phyloP scores from a whole-genome alignment of 2,113 vertebrate genomes.

The Tachysurus fulvidraco region DNA sequence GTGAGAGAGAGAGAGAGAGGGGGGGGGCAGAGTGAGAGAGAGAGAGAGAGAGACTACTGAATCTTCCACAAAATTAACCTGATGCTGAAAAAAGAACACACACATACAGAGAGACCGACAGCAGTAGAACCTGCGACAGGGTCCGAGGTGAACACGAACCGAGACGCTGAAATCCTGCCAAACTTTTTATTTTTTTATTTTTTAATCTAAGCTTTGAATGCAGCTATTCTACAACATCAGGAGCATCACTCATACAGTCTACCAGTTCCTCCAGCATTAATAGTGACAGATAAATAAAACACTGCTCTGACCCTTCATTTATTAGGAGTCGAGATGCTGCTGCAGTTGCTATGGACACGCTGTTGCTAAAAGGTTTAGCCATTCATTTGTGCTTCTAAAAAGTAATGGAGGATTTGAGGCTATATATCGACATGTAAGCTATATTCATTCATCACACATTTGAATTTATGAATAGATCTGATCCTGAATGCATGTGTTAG shows the following conservation, averaged over 20 bases:
- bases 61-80: neutral
- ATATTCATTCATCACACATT: slow-evolving; percentile 24
- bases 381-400: slow-evolving; percentile 42
- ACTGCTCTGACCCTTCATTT: slow-evolving; percentile 41
- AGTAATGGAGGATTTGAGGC: slow-evolving; percentile 39
- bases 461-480: slow-evolving; percentile 44
- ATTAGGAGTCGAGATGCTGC: slow-evolving; percentile 42
- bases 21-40: too few species aligned
- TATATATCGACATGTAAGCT: slow-evolving; percentile 17
- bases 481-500: neutral
- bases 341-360: slow-evolving; percentile 56
- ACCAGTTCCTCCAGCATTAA: slow-evolving; percentile 34
- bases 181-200: neutral
- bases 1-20: too few species aligned
- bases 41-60: neutral
- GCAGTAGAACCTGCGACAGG: slow-evolving; percentile 1
- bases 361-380: slow-evolving; percentile 38
- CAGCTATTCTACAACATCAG: neutral
- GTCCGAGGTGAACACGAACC: slow-evolving; percentile 34
- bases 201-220: neutral
- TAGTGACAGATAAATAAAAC: slow-evolving; percentile 43
- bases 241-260: neutral
- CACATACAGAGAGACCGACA: neutral
- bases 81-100: neutral
- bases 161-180: slow-evolving; percentile 24